Evolutionary conservation across 2,797 vertebrate species (phyloP), one percentile per base, ranked within the genome.

Genomic region (Sebastes taczanowskii): DNA sequence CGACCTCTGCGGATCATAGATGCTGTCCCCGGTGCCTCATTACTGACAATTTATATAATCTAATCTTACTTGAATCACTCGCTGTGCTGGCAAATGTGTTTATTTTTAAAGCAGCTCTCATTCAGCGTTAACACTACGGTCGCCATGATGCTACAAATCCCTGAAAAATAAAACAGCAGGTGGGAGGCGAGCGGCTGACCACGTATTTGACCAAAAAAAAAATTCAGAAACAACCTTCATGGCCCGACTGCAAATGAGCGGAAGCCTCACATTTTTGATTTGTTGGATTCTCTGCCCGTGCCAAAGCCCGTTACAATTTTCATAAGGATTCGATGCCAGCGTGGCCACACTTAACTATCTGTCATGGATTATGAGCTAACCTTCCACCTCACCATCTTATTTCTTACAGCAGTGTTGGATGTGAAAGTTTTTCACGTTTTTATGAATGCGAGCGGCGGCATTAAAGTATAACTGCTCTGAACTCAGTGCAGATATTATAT

Each of bases 311-410:
- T 72, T 90, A 56, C 74, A 83, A 38, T 86, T 81, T 91, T 86
- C 81, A 86, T 77, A 78, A 81, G 74, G 87, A 68, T 68, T 59
- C 1, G 32, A 77, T 52, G 82, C 81, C 85, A 71, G 58, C 59
- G 16, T 61, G 71, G 84, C 74, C 82, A 20, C 77, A 73, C 84
- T 85, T 27, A 53, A 69, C 88, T 78, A 63, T 85, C 81, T 75
- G 86, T 90, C 88, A 76, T 85, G 78, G 85, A 88, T 90, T 87
- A 88, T 60, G 81, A 84, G 82, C 78, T 74, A 56, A 90, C 88
- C 90, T 86, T 88, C 74, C 77, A 89, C 89, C 92, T 81, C 81
- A 0, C 16, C 56, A 0, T 80, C 79, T 79, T 68, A 78, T 88
- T 86, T 87, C 83, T 71, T 14, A 6, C 71, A 52, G 72, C 74